Evolutionary conservation across 2,797 vertebrate species (phyloP), one percentile per base, ranked within the genome.

Genomic region (Numenius phaeopus): DNA sequence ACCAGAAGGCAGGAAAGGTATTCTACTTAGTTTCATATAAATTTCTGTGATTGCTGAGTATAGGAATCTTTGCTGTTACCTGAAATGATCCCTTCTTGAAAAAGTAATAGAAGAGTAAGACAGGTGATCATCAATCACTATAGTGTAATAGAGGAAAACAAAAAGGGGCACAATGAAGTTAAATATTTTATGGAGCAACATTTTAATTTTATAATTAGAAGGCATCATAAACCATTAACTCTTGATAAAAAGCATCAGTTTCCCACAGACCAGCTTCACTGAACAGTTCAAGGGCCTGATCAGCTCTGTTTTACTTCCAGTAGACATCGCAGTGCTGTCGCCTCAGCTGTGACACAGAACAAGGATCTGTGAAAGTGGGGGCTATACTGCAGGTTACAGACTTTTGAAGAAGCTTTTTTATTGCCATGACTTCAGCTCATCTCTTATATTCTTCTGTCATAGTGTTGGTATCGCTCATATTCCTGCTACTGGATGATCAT

Each of bases 11-110:
- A 72, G 30, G 29, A 71, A 61, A 75, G 16, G 7, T 83, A 37
- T 73, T 86, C 30, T 87, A 17, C 75, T 71, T 75, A 70, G 16
- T 62, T 82, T 93, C 76, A 71, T 37, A 83, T 39, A 77, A 54
- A 86, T 32, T 64, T 29, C 46, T 73, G 21, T 62, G 58, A 87
- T 54, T 87, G 50, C 50, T 91, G 69, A 83, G 52, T 67, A 10
- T 5, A 83, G 40, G 69, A 89, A 82, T 47, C 22, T 76, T 73
- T 77, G 64, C 27, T 91, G 39, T 62, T 66, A 76, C 39, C 58
- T 89, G 34, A 90, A 89, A 72, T n/a, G 22, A 44, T 80, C 34
- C 32, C 62, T 94, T 90, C 78, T n/a, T 67, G 49, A 75, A 34
- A 30, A 77, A 83, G 44, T 52, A 94, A 83, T 34, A 73, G n/a